Base-by-base conservation (phyloP, 2,113 vertebrate species). In the Caranx ignobilis region DNA sequence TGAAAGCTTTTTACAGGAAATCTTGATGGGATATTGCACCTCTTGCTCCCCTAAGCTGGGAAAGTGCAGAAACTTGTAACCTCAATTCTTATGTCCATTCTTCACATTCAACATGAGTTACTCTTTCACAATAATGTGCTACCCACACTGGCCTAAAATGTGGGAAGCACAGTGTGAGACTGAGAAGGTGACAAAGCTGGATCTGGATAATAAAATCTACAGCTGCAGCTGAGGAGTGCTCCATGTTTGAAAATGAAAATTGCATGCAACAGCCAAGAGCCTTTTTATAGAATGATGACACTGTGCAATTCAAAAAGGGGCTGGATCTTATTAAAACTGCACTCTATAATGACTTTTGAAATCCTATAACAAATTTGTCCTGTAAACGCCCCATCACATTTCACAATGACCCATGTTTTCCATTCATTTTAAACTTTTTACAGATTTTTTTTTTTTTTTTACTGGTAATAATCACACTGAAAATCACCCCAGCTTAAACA, bases 401-500 rank as follows among this genome's bases (percentile, higher is more conserved):
- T 21, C 34, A 37, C 34, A 56, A 59, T 54, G 43, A 60, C 19
- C 66, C 19, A 9, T 72, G 63, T 70, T 90, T 84, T 85, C 57
- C 26, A 70, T 82, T 89, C 71, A 59, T 73, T 79, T 70, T 7
- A 43, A 56, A 32, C 26, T 55, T 73, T 77, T 71, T 32, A 54
- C 32, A 66, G 32, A 48, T 41, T 26, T 26, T 26, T 26, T 26
- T 26, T 26, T 72, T 81, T 72, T 79, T 82, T 80, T 81, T 68
- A 86, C 78, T 86, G 63, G 79, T 86, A 66, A 66, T 75, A 81
- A 72, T 79, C 68, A 62, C 61, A 21, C 35, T 77, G 34, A 77
- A 81, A 81, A 62, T 76, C 48, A 64, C 37, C 37, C 6, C 16
- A 71, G 54, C 37, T 80, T 79, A 65, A 77, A 65, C 39, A 72